These are phyloP conservation scores for Neolamprologus ventralis DNA, from an alignment of 2,113 vertebrate species.

Conservation along the genomic window DNA sequence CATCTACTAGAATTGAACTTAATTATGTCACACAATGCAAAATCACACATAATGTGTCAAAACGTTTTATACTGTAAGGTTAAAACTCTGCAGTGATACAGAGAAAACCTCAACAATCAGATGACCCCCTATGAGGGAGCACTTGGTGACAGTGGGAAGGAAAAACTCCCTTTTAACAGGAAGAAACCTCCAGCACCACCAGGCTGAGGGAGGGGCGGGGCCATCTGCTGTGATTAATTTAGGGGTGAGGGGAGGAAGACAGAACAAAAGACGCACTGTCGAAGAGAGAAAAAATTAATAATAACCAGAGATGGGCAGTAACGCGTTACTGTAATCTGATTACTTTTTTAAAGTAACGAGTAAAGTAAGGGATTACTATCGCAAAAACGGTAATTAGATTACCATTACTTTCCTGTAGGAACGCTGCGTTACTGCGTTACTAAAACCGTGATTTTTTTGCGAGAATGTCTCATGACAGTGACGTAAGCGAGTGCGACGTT, in stretches of 20 bases:
- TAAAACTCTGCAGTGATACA: neutral
- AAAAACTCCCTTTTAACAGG: neutral
- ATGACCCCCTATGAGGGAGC: neutral
- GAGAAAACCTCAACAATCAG: neutral
- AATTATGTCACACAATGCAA: neutral
- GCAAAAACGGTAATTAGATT: too few relatives aligned
- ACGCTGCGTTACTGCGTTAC: too few relatives aligned
- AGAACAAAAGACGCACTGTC: neutral
- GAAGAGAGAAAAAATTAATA: neutral
- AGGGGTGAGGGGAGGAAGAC: neutral
- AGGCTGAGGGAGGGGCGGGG: neutral
- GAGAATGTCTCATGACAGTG: too few relatives aligned
- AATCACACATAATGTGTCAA: neutral
- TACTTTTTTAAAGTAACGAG: too few relatives aligned
- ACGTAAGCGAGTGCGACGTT: too few relatives aligned
- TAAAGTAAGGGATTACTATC: too few relatives aligned
- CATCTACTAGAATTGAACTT: neutral
- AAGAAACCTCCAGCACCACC: accelerated
- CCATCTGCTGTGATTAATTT: neutral
- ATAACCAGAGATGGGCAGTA: neutral
- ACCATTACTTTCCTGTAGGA: too few relatives aligned
- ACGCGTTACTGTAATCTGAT: too few relatives aligned
- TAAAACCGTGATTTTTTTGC: too few relatives aligned
- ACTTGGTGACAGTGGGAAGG: neutral
- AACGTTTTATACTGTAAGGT: neutral